phyloP scores from a whole-genome alignment of 1,140 invertebrate genomes.

The Aleiodes sp. region DNA sequence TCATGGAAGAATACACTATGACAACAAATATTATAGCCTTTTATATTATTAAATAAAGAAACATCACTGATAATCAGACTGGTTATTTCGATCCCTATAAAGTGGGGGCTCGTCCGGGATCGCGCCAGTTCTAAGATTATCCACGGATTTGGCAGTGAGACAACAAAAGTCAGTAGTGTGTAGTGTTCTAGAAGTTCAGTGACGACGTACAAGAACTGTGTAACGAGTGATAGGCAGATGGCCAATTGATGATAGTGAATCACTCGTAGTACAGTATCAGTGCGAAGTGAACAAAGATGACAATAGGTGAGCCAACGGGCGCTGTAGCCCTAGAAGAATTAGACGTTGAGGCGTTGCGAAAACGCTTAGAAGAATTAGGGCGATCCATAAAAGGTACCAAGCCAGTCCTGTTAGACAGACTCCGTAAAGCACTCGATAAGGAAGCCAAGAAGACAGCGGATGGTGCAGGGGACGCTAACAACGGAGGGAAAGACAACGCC shows the following conservation, averaged over 20 bases:
- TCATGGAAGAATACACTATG: too few species aligned
- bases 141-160: neutral
- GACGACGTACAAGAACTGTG: neutral
- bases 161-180: neutral
- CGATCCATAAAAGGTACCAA: neutral
- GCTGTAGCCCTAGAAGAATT: neutral
- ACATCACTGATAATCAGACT: too few species aligned
- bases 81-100: constrained; percentile 6
- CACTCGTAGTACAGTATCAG: neutral
- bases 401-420: neutral
- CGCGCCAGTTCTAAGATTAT: neutral
- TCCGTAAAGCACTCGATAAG: neutral
- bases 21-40: too few species aligned
- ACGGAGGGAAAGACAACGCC: neutral
- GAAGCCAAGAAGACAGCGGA: neutral
- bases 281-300: neutral
- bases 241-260: neutral
- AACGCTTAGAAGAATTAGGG: neutral
- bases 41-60: too few species aligned
- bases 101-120: constrained; percentile 27
- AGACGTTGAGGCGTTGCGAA: neutral
- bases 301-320: neutral
- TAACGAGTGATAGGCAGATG: neutral
- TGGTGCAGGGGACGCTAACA: neutral
- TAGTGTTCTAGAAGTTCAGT: neutral